Evolutionary conservation across 2,888 invertebrate species (phyloP).

Genomic region (Macrosoma leucophasiata): DNA sequence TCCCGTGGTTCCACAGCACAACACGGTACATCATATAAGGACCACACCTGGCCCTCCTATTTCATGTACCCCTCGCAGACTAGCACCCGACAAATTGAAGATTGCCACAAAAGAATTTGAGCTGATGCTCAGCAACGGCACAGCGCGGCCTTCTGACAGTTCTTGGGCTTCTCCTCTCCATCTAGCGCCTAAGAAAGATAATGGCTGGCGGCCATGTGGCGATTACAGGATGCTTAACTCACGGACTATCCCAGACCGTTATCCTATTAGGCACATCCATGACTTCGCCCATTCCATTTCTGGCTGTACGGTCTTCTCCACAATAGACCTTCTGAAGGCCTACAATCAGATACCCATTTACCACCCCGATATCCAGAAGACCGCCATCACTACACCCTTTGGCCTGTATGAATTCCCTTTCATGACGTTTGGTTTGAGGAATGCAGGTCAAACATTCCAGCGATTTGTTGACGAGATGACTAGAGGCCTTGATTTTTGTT

Average conservation of each 20-base stretch:
- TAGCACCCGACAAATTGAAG: constrained; percentile 14
- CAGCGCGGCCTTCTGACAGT: constrained; percentile 19
- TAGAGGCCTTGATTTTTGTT: constrained; percentile 23
- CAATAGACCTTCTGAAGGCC: constrained; percentile 6
- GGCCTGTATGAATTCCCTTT: constrained; percentile 33
- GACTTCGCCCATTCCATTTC: constrained; percentile 12
- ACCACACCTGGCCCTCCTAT: constrained; percentile 20
- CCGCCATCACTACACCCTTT: constrained; percentile 25
- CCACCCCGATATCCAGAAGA: constrained; percentile 7
- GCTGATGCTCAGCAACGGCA: constrained; percentile 13
- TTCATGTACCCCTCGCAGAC: constrained; percentile 6
- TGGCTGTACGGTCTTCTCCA: constrained; percentile 18
- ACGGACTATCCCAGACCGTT: constrained; percentile 31
- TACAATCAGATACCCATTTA: constrained; percentile 8
- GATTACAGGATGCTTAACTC: constrained; percentile 38
- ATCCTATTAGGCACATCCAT: constrained; percentile 30
- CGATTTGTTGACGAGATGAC: constrained; percentile 34
- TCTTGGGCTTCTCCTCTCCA: constrained; percentile 29
- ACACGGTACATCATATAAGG: constrained; percentile 23
- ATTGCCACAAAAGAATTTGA: constrained; percentile 9
- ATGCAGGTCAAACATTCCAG: constrained; percentile 47
- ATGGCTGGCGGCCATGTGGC: constrained; percentile 38
- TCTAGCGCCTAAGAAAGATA: constrained; percentile 34
- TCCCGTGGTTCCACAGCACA: constrained; percentile 22
- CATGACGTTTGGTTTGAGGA: constrained; percentile 41